phyloP scores from a whole-genome alignment of 1,140 invertebrate genomes.

The Drosophila lowei region DNA sequence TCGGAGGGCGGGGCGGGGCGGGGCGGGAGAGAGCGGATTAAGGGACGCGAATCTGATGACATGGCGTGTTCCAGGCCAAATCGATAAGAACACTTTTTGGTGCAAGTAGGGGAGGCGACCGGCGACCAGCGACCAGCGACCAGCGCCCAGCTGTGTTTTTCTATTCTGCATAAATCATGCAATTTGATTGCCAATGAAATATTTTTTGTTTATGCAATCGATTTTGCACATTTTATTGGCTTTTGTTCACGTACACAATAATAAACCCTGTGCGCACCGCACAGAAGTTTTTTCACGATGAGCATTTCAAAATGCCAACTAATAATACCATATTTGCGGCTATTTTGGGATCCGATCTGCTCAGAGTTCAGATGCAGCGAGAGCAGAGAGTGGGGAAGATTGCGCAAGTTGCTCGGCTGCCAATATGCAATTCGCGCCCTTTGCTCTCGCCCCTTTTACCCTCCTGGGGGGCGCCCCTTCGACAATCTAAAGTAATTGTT shows the following conservation, averaged over 20 bases:
- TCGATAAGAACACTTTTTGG: conserved; percentile 43
- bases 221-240: conserved; percentile 66
- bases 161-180: conserved; percentile 67
- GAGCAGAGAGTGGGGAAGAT: background rate
- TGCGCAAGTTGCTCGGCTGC: conserved; percentile 25
- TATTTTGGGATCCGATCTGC: conserved; percentile 26
- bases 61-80: conserved; percentile 61
- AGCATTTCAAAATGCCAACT: conserved; percentile 30
- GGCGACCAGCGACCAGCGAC: no score
- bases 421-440: conserved; percentile 20
- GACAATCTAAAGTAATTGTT: conserved; percentile 20
- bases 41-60: conserved; percentile 28
- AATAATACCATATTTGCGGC: conserved; percentile 34
- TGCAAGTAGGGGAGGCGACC: no score
- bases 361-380: conserved; percentile 7
- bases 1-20: background rate
- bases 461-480: background rate
- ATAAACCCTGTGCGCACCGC: background rate
- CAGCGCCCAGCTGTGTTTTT: conserved; percentile 27
- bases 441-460: conserved; percentile 11
- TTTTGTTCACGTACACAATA: conserved; percentile 29
- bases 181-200: conserved; percentile 67
- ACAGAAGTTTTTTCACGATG: background rate
- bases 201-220: conserved; percentile 62
- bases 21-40: conserved; percentile 3